A percentile compares a stretch with the other conserved stretches of the same genome.
phyloP scores from a whole-genome alignment of 2,797 vertebrate genomes.

The Eutrigla gurnardus region DNA sequence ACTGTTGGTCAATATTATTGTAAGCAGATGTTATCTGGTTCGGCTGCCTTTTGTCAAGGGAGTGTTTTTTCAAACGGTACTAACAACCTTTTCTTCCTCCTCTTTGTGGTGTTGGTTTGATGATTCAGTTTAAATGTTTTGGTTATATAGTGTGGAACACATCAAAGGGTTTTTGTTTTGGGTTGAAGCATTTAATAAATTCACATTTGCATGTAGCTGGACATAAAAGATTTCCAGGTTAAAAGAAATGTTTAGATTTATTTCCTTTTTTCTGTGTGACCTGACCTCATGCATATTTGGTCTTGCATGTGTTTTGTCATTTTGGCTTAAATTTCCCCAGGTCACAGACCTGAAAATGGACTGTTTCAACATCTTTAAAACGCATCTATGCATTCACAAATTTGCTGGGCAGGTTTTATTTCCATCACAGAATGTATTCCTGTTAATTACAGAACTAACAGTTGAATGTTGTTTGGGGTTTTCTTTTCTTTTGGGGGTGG shows the following conservation, averaged over 20 bases:
- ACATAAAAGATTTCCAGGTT: conserved; percentile 21
- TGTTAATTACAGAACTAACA: conserved; percentile 46
- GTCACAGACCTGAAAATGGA: conserved; percentile 37
- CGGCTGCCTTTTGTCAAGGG: conserved; percentile 49
- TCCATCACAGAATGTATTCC: conserved; percentile 71
- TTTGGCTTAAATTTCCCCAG: conserved; percentile 27
- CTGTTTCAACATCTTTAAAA: conserved; percentile 39
- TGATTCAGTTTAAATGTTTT: conserved; percentile 35
- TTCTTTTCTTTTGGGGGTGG: conserved; percentile 10
- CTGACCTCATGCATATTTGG: conserved; percentile 10
- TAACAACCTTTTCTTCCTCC: conserved; percentile 31
- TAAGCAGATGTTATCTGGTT: conserved; percentile 42
- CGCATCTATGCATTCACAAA: conserved; percentile 70
- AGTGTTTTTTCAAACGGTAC: conserved; percentile 51
- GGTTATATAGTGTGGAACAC: conserved; percentile 18
- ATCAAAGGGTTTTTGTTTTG: conserved; percentile 2
- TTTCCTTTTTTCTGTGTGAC: too few relatives aligned
- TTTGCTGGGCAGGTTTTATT: conserved; percentile 41
- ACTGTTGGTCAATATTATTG: conserved; percentile 49
- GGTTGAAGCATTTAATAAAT: conserved; percentile 28
- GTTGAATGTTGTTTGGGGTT: conserved; percentile 59
- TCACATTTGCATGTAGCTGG: conserved; percentile 22
- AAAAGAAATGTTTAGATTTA: neutral
- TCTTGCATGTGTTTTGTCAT: conserved; percentile 19
- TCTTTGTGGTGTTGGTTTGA: conserved; percentile 55